Conservation (phyloP, 2,113 vertebrate species). For the Morone chrysops region DNA sequence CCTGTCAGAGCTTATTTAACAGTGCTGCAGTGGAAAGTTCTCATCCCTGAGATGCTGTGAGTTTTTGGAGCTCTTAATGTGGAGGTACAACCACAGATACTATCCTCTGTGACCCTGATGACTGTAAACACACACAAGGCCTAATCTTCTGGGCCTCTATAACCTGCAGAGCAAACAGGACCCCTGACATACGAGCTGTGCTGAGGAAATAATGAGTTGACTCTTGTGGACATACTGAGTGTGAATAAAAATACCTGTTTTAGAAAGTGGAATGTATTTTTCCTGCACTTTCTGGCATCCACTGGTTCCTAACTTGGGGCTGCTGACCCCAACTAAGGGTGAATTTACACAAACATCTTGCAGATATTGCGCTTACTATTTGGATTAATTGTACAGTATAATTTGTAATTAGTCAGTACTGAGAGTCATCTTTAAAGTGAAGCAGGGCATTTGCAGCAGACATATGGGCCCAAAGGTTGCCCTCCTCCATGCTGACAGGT, state of each 20-base stretch:
- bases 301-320: no score
- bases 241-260: slow-evolving; percentile 11
- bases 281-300: background rate
- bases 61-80: background rate
- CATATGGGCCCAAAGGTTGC: background rate
- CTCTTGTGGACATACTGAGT: background rate
- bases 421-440: slow-evolving; percentile 4
- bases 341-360: no score
- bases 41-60: slow-evolving; percentile 14
- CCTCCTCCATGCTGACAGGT: slow-evolving; percentile 37
- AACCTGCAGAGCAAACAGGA: slow-evolving; percentile 52
- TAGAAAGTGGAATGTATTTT: background rate
- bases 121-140: slow-evolving; percentile 45
- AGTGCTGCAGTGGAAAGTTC: slow-evolving; percentile 12
- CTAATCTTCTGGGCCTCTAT: slow-evolving; percentile 37
- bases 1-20: slow-evolving; percentile 50
- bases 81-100: slow-evolving; percentile 6
- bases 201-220: slow-evolving; percentile 49
- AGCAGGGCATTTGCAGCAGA: background rate
- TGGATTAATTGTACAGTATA: no score
- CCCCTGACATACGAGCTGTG: slow-evolving; percentile 49
- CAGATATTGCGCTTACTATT: no score
- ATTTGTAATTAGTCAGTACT: no score
- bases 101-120: slow-evolving; percentile 37
- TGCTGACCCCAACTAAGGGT: no score